Evolutionary conservation across 2,888 invertebrate genomes (phyloP).

Genomic region (Dryobotodes eremita): DNA sequence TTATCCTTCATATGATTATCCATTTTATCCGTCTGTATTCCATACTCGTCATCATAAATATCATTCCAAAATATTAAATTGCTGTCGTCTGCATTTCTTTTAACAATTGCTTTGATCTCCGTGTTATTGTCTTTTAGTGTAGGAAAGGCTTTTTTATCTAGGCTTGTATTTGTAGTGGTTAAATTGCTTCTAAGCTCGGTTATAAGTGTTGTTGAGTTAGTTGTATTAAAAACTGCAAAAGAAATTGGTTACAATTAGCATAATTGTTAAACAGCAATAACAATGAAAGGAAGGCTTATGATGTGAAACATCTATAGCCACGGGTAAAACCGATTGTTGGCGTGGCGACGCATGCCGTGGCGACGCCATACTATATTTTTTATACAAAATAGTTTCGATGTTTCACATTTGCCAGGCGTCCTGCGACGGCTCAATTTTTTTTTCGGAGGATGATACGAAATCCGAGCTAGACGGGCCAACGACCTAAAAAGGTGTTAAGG

Average conservation of each 20-base stretch:
- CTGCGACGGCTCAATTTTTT: no score
- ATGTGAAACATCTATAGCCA: no score
- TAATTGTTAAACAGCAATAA: not conserved
- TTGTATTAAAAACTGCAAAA: conserved; percentile 42
- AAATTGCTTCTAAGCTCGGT: conserved; percentile 1
- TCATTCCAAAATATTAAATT: conserved; percentile 84
- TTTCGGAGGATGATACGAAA: not conserved
- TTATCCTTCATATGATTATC: conserved; percentile 71
- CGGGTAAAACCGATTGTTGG: no score
- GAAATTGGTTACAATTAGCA: not conserved
- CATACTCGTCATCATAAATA: conserved; percentile 86
- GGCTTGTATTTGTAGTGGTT: conserved; percentile 15
- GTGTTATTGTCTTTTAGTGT: not conserved
- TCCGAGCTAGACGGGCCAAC: not conserved
- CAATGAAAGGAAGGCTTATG: no score
- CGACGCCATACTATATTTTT: no score
- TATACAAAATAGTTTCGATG: no score
- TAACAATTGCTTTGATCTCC: conserved; percentile 73
- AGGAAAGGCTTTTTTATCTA: not conserved
- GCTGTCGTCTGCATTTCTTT: conserved; percentile 76
- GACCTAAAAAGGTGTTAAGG: not conserved
- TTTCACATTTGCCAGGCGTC: no score
- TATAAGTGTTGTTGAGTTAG: not conserved
- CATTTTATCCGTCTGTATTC: conserved; percentile 73
- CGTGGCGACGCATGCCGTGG: no score